Conservation (phyloP, 2,888 invertebrate species). For the Incurvaria masculella region DNA sequence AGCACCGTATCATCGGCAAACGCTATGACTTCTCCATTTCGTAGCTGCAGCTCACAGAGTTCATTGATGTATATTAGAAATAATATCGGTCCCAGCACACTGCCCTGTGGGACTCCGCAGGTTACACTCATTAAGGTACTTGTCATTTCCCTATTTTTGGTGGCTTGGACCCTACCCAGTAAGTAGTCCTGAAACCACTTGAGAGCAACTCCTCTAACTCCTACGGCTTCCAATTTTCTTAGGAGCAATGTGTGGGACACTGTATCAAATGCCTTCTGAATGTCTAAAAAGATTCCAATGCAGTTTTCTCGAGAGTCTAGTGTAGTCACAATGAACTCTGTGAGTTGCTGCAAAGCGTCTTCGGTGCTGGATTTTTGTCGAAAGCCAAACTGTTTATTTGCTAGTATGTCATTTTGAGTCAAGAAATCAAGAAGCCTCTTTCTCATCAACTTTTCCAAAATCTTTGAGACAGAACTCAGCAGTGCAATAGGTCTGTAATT, state of each 20-base stretch:
- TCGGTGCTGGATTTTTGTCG: neutral
- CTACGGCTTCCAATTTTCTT: neutral
- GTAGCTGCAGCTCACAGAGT: neutral
- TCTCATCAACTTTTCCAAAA: neutral
- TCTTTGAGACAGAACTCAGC: neutral
- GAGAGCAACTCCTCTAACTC: neutral
- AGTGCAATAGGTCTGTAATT: neutral
- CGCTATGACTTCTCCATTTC: neutral
- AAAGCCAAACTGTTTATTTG: neutral
- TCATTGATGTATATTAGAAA: neutral
- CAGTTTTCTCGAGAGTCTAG: neutral
- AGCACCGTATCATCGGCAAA: neutral
- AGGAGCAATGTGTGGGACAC: neutral
- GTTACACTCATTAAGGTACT: neutral
- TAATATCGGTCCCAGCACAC: neutral
- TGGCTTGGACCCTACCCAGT: neutral
- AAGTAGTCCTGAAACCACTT: neutral
- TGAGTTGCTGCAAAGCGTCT: neutral
- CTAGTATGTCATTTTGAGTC: neutral
- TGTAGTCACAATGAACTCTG: neutral
- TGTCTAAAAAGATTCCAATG: neutral
- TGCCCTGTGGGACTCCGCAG: neutral
- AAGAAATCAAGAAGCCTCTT: neutral
- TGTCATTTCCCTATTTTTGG: neutral
- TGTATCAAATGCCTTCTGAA: neutral